Base-by-base conservation (phyloP, 2,113 vertebrate species). In the human region DNA sequence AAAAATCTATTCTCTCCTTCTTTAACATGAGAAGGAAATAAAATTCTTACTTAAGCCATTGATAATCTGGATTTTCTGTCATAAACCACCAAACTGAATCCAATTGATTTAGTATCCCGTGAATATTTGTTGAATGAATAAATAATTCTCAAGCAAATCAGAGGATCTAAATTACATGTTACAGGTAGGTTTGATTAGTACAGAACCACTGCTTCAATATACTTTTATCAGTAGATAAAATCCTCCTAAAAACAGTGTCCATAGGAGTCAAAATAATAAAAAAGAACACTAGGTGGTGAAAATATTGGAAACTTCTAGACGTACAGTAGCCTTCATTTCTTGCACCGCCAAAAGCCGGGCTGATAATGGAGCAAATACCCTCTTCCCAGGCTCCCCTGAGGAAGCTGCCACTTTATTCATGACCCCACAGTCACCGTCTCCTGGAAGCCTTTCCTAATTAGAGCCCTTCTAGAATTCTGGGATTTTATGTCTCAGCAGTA, bases 51-150 rank as follows among this genome's bases (percentile, higher is more conserved):
- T 78, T 55, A 48, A 89, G 50, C 35, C 40, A 38, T 48, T 50
- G 38, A 32, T 50, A 40, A 94, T 81, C 90, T 84, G 18, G 38
- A n/a, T 94, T 94, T 96, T 81, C 64, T 72, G 57, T 89, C 72
- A 88, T 59, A 91, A 76, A 84, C 57, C 85, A 72, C 22, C 20
- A 93, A 84, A 59, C 23, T 89, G 64, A 52, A 76, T 52, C 38
- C 40, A 84, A 93, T 30, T 66, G 57, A 38, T 27, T 83, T 61
- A 16, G 17, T 61, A n/a, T 57, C 55, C 5, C 64, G 43, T 43
- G 76, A 85, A 8, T 84, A 93, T 61, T 3, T 61, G 20, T 48
- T 30, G 57, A 93, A 59, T 22, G 50, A 95, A 91, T 94, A 64
- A 40, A 84, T 84, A 11, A 83, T 57, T n/a, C 25, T 6, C 57